Conservation (phyloP, 2,888 invertebrate species). For the Entomobrya proxima region DNA sequence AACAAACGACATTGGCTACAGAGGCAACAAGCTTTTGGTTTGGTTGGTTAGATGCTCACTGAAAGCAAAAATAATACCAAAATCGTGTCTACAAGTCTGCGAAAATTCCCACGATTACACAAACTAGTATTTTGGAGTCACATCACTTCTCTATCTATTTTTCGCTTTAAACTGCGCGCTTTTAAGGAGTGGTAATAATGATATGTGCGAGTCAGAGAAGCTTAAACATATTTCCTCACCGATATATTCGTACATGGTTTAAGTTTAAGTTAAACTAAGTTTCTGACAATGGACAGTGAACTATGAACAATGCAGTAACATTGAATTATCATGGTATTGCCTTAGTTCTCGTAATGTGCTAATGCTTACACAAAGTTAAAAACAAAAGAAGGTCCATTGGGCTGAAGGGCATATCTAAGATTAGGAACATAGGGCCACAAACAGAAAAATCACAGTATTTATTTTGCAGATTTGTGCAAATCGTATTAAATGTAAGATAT, state of each 20-base stretch:
- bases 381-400: not conserved
- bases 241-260: not conserved
- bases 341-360: not conserved
- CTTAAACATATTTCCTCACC: too few relatives aligned
- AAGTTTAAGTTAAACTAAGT: too few relatives aligned
- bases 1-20: not conserved
- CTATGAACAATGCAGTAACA: too few relatives aligned
- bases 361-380: not conserved
- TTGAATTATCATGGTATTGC: not conserved
- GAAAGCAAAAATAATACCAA: slow-evolving; percentile 32
- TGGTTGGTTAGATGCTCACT: slow-evolving; percentile 2
- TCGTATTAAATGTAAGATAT: not conserved
- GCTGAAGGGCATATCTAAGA: not conserved
- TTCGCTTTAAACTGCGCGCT: not conserved
- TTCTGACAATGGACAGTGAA: too few relatives aligned
- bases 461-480: not conserved
- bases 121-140: slow-evolving; percentile 28
- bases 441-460: not conserved
- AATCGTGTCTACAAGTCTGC: slow-evolving; percentile 53
- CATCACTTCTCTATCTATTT: not conserved
- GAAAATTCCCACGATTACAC: slow-evolving; percentile 57
- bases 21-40: not conserved
- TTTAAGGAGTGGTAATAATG: slow-evolving; percentile 39
- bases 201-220: not conserved
- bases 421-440: not conserved